Evolutionary conservation across 2,888 invertebrate genomes (phyloP).

Genomic region (Morinoia aosen): DNA sequence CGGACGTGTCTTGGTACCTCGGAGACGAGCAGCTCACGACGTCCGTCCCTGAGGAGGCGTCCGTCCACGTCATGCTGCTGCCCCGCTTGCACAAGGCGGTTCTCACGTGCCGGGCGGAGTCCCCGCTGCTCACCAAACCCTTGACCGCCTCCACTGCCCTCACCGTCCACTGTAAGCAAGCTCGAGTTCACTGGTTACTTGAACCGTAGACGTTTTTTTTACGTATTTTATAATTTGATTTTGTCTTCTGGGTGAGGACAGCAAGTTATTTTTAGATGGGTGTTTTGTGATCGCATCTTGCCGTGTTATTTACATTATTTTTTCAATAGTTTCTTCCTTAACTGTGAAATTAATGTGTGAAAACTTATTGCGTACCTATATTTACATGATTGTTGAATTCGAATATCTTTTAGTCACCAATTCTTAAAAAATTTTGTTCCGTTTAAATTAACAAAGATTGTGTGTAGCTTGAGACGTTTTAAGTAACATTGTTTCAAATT

Average conservation of each 20-base stretch:
- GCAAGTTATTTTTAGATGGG: background rate
- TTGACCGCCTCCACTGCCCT: conserved; percentile 31
- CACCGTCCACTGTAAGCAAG: conserved; percentile 31
- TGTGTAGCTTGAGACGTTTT: too few relatives aligned
- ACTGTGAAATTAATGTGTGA: too few relatives aligned
- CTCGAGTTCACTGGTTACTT: background rate
- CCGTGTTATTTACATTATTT: too few relatives aligned
- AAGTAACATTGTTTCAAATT: too few relatives aligned
- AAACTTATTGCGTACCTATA: too few relatives aligned
- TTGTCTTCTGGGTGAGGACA: background rate
- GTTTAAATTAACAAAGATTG: too few relatives aligned
- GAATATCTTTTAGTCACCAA: too few relatives aligned
- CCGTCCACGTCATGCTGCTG: conserved; percentile 36
- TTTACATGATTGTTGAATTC: too few relatives aligned
- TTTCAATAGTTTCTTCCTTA: too few relatives aligned
- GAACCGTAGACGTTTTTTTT: background rate
- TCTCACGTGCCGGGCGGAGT: conserved; percentile 35
- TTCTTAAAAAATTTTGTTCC: too few relatives aligned
- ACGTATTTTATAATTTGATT: background rate
- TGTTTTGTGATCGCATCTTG: too few relatives aligned
- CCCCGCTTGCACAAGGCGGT: conserved; percentile 39
- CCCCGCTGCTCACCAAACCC: conserved; percentile 5
- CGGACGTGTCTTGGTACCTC: conserved; percentile 47
- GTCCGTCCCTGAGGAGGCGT: conserved; percentile 38
- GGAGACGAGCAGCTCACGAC: conserved; percentile 44